phyloP scores from a whole-genome alignment of 64 coral and sea anemone species.

The Montipora efflorescens region DNA sequence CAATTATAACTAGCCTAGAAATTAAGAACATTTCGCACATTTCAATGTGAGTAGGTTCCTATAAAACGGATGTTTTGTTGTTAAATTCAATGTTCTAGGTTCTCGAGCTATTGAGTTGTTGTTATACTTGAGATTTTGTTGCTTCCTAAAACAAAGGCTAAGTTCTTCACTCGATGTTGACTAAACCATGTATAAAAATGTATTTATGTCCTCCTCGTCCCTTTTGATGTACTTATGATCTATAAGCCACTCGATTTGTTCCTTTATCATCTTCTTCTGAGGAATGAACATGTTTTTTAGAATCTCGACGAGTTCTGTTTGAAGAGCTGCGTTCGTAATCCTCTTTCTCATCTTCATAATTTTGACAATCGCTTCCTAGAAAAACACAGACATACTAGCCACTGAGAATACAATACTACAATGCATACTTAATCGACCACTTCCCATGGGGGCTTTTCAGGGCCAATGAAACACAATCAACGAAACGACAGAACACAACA shows the following conservation, averaged over 20 bases:
- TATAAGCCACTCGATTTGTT: slow-evolving; percentile 99
- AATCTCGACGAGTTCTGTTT: slow-evolving; percentile 96
- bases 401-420: not conserved
- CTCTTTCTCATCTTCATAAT: slow-evolving; percentile 99
- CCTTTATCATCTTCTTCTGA: slow-evolving; percentile 99
- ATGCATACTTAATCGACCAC: too few species aligned
- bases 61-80: too few species aligned
- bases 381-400: not conserved
- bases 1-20: too few species aligned
- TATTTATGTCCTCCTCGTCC: slow-evolving; percentile 94
- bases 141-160: not conserved
- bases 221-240: slow-evolving; percentile 96
- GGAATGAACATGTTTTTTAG: slow-evolving; percentile 99
- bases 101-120: too few species aligned
- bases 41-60: too few species aligned
- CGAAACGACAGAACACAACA: too few species aligned
- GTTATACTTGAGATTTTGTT: too few species aligned
- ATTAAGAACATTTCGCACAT: too few species aligned
- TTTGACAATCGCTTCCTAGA: slow-evolving; percentile 94
- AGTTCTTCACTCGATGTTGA: not conserved
- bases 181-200: slow-evolving; percentile 89
- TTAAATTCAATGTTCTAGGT: too few species aligned
- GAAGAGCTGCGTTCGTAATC: slow-evolving; percentile 93
- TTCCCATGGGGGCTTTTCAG: too few species aligned
- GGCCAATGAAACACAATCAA: too few species aligned